Base-by-base conservation (phyloP, 2,888 invertebrate species). In the Panorpa germanica region DNA sequence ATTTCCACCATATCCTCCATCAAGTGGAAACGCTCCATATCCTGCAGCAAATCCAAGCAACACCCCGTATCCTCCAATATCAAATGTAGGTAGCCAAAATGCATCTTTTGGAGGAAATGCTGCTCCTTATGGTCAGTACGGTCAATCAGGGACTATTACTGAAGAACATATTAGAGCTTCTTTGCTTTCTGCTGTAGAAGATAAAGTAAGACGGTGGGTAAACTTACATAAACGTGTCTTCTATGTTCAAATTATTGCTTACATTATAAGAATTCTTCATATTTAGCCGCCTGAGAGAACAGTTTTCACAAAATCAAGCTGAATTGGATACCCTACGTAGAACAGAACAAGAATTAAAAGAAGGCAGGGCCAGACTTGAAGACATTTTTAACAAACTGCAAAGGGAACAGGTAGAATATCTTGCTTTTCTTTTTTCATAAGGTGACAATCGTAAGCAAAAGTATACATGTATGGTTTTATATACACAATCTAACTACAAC, bases 111-210 rank as follows among this genome's bases (percentile, higher is more conserved):
- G 4, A n/a, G n/a, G n/a, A n/a, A n/a, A n/a, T n/a, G n/a, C n/a
- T n/a, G 11, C 11, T 10, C 4, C n/a, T 21, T 8, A 10, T 23
- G 4, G 11, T 10, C 11, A 21, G 4, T 25, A 24, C 18, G 12
- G 8, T 20, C 30, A 12, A 32, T 61, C 54, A 18, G 81, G 82
- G 12, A 86, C 86, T n/a, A 88, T 91, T 34, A 81, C 90, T 27
- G 88, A 93, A 43, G 90, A 93, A 48, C 91, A 95, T 49, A 85
- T 98, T 37, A 73, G 83, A 47, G 86, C 82, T 15, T 96, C 95
- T 2, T 59, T 98, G 13, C 56, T 93, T 11, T 88, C 91, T 33
- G 96, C 95, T 14, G 83, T 96, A 2, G 88, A 93, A 53, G 95
- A 98, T 49, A 93, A 91, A 55, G 54, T 98, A 39, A 66, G 78